Evolutionary conservation across 2,888 invertebrate genomes (phyloP).

Genomic region (Aphidoletes aphidimyza): DNA sequence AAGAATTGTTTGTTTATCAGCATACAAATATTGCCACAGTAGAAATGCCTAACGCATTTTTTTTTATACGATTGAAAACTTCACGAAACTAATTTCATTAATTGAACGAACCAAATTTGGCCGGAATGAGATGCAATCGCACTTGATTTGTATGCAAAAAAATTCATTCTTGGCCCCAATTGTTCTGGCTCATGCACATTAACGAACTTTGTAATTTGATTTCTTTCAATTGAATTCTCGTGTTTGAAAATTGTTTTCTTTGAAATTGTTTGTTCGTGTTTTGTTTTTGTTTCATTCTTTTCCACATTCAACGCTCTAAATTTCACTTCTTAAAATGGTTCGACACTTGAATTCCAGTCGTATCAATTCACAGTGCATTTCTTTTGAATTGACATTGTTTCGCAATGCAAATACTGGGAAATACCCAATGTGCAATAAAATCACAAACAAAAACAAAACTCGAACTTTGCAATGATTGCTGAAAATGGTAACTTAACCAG

Average conservation of each 20-base stretch:
- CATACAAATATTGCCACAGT: no score
- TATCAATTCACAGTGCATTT: neutral
- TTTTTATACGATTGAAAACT: no score
- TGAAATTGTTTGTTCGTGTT: neutral
- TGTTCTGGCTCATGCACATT: neutral
- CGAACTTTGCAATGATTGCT: constrained; percentile 9
- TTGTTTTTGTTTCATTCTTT: neutral
- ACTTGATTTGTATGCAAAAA: constrained; percentile 2
- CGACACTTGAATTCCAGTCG: neutral
- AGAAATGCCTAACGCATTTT: no score
- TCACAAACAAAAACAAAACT: neutral
- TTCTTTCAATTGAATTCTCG: neutral
- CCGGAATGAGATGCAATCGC: neutral
- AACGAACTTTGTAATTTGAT: no score
- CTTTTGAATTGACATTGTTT: neutral
- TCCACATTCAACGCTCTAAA: neutral
- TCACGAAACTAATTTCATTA: neutral
- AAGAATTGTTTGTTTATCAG: no score
- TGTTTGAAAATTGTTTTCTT: neutral
- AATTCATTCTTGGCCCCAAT: constrained; percentile 47
- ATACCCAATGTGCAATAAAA: neutral
- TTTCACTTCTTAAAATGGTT: neutral
- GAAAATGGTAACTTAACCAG: constrained; percentile 22
- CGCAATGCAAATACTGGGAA: no score
- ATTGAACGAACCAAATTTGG: constrained; percentile 2